Evolutionary conservation across 2,113 vertebrate genomes (phyloP).

Genomic region (Phalacrocorax pelagicus): DNA sequence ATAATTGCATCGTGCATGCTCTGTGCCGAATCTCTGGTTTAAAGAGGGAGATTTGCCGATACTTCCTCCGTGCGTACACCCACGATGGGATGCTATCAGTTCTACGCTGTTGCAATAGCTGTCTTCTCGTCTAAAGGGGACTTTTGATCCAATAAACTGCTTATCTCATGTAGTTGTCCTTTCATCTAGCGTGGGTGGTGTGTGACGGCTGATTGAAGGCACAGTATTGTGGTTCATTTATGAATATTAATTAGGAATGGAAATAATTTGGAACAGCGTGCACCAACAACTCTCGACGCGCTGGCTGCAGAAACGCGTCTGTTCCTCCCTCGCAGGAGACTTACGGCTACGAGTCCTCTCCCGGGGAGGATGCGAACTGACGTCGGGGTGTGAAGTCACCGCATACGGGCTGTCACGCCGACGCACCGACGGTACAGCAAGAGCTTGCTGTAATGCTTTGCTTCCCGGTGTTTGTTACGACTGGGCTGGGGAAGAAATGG

Average conservation of each 20-base stretch:
- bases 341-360: not conserved
- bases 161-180: conserved; percentile 17
- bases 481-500: not conserved
- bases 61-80: not conserved
- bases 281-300: fast-evolving
- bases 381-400: not conserved
- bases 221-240: not conserved
- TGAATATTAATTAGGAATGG: conserved; percentile 50
- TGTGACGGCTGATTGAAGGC: conserved; percentile 21
- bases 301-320: not conserved
- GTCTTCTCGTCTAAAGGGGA: not conserved
- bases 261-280: not conserved
- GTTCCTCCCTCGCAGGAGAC: not conserved
- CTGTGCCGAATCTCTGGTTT: not conserved
- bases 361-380: not conserved
- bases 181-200: conserved; percentile 31
- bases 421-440: fast-evolving
- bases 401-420: fast-evolving
- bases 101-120: not conserved
- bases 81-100: not conserved
- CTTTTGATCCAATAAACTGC: conserved; percentile 48
- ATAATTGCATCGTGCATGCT: not conserved
- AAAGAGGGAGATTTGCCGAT: conserved; percentile 22
- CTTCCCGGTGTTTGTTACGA: fast-evolving
- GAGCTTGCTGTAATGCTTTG: not conserved